phyloP scores from a whole-genome alignment of 1,140 invertebrate species.

The Chymomyza costata region DNA sequence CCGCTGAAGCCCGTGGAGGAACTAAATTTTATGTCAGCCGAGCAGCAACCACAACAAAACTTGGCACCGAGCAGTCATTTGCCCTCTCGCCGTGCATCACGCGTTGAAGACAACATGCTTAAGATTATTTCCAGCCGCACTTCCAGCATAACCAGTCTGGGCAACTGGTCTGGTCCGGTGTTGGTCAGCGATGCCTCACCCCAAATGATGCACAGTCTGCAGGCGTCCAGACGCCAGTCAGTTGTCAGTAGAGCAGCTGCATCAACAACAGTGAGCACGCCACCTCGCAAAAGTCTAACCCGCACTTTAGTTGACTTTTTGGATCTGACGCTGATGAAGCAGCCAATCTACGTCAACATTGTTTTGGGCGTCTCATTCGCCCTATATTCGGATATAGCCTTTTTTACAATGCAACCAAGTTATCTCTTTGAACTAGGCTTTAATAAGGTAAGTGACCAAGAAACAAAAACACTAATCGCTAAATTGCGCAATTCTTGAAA shows the following conservation, averaged over 20 bases:
- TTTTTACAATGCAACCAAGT: slow-evolving; percentile 79
- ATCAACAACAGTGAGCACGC: background rate
- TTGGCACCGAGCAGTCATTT: background rate
- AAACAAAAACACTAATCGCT: no score
- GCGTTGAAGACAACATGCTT: slow-evolving; percentile 41
- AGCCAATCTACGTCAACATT: slow-evolving; percentile 79
- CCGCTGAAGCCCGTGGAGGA: slow-evolving; percentile 21
- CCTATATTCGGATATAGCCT: slow-evolving; percentile 79
- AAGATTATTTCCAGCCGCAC: slow-evolving; percentile 43
- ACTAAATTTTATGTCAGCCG: slow-evolving; percentile 11
- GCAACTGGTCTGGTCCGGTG: slow-evolving; percentile 73
- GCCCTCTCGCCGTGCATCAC: slow-evolving; percentile 33
- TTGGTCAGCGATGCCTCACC: slow-evolving; percentile 66
- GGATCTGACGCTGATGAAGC: slow-evolving; percentile 78
- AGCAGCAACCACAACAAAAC: background rate
- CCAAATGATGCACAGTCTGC: slow-evolving; percentile 58
- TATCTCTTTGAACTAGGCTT: slow-evolving; percentile 77
- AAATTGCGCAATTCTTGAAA: no score
- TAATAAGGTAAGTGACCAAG: slow-evolving; percentile 76
- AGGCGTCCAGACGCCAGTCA: slow-evolving; percentile 41
- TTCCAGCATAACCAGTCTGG: slow-evolving; percentile 72
- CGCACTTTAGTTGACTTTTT: slow-evolving; percentile 77
- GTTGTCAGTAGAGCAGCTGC: background rate
- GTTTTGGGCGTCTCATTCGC: slow-evolving; percentile 78
- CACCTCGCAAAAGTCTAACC: slow-evolving; percentile 10